phyloP scores from a whole-genome alignment of 2,888 invertebrate species.

The Eupithecia insigniata region DNA sequence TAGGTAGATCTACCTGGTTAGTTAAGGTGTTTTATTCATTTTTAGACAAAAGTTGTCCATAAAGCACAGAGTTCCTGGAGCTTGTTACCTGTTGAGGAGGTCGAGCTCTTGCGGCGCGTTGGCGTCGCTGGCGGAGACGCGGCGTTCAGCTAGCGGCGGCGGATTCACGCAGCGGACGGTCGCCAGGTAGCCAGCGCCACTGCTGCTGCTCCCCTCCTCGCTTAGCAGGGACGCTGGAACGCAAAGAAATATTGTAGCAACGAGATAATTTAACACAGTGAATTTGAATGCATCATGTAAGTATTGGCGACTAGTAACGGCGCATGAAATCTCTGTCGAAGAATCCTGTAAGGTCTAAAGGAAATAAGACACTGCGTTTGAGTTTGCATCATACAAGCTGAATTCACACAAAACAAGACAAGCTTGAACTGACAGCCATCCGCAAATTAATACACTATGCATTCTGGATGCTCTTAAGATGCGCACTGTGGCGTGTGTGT shows the following conservation, averaged over 20 bases:
- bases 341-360: no score
- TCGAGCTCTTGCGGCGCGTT: conserved; percentile 66
- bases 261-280: not conserved
- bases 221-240: conserved; percentile 71
- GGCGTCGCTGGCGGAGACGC: conserved; percentile 78
- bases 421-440: not conserved
- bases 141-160: conserved; percentile 77
- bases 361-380: no score
- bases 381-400: not conserved
- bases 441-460: not conserved
- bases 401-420: not conserved
- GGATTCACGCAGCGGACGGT: conserved; percentile 82
- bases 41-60: no score
- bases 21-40: no score
- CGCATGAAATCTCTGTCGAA: not conserved
- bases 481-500: not conserved
- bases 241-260: not conserved
- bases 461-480: not conserved
- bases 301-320: not conserved
- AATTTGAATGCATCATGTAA: not conserved
- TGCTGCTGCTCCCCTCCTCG: conserved; percentile 68
- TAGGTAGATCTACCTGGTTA: no score
- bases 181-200: conserved; percentile 75
- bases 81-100: conserved; percentile 58
- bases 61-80: not conserved